Evolutionary conservation across 2,113 vertebrate species (phyloP).

Genomic region (Zosterops pallidus): DNA sequence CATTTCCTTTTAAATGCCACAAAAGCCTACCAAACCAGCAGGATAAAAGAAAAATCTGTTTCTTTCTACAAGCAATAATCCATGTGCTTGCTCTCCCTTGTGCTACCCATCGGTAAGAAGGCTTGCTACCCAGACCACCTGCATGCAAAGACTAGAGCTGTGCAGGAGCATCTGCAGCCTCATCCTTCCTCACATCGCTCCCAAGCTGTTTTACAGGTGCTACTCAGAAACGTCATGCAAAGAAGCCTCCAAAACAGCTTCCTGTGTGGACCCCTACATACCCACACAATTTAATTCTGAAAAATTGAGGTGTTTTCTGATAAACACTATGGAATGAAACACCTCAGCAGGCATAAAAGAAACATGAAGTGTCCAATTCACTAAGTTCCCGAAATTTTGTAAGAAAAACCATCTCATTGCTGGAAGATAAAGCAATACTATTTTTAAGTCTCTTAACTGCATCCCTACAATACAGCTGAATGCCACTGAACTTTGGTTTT

Average conservation of each 20-base stretch:
- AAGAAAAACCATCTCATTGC: neutral
- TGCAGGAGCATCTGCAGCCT: neutral
- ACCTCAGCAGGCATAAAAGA: neutral
- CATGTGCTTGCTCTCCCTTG: accelerated
- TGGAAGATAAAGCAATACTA: neutral
- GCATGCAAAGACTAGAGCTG: neutral
- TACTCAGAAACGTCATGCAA: accelerated
- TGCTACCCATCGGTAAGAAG: neutral
- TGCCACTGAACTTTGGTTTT: neutral
- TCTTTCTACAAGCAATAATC: neutral
- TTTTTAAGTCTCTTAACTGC: neutral
- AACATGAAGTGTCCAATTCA: neutral
- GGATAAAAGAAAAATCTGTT: neutral
- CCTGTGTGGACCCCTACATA: neutral
- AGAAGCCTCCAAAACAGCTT: neutral
- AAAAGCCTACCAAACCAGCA: neutral
- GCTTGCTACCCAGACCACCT: neutral
- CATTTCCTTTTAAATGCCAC: neutral
- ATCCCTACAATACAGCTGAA: neutral
- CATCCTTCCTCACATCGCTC: neutral
- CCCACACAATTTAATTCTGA: neutral
- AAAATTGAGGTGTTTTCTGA: neutral
- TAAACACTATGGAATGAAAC: neutral
- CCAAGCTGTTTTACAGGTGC: neutral
- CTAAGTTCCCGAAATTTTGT: neutral